A percentile compares a stretch with the other conserved stretches of the same genome.
Conservation (phyloP, 2,113 vertebrate genomes). For the Vidua chalybeata region DNA sequence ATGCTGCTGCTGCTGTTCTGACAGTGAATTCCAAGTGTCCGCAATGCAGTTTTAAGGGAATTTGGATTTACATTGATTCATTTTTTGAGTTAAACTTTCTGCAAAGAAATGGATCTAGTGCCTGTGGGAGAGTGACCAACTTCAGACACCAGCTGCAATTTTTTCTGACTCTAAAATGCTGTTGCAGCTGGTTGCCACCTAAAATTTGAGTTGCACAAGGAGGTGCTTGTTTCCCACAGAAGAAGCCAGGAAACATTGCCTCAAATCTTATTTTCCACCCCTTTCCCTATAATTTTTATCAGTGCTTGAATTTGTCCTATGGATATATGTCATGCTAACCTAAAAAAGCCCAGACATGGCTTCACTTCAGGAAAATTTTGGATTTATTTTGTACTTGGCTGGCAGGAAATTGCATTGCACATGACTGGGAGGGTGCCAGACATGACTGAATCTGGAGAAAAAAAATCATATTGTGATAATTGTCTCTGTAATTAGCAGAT, state of each 20-base stretch:
- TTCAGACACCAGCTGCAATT: background rate
- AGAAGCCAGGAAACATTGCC: background rate
- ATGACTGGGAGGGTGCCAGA: background rate
- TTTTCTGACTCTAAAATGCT: background rate
- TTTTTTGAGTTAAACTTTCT: background rate
- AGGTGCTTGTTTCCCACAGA: background rate
- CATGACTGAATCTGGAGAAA: background rate
- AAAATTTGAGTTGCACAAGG: background rate
- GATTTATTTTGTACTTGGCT: background rate
- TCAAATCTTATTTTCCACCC: background rate
- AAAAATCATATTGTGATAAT: background rate
- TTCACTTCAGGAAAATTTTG: background rate
- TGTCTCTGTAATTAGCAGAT: background rate
- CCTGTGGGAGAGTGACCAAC: background rate
- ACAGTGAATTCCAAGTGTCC: background rate
- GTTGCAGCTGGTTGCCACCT: background rate
- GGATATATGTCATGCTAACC: fast-evolving
- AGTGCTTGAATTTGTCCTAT: background rate
- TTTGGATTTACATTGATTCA: background rate
- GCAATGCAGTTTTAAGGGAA: background rate
- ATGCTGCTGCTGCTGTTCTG: fast-evolving
- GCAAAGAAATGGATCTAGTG: background rate
- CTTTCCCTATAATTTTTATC: background rate
- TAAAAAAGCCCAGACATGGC: background rate
- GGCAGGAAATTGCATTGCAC: background rate